Base-by-base conservation (phyloP, 2,888 invertebrate species). In the Elegia similella region DNA sequence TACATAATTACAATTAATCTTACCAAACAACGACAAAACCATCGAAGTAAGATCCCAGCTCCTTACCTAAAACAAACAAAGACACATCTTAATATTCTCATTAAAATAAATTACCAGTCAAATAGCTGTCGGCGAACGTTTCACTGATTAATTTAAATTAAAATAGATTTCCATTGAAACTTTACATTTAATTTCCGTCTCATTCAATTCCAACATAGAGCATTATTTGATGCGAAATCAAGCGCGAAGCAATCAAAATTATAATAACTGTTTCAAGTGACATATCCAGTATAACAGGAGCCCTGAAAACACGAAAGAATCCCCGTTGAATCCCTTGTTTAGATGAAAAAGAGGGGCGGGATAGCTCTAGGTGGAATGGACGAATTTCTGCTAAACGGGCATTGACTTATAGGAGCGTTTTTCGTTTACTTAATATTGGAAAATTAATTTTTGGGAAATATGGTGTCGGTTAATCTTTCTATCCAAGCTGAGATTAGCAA, bases 171-270 rank as follows among this genome's bases (percentile, higher is more conserved):
- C 15, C n/a, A 13, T 55, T 46, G 34, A 47, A 38, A 38, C 34
- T 13, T 15, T 10, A 32, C 75, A 83, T 83, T 86, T 79, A 87
- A 89, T 88, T 87, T 87, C 84, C 85, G 76, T 72, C 65, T 67
- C 68, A 68, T 76, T 76, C 70, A 65, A 55, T 55, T 58, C 29
- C 23, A 59, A 57, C 76, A 78, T 70, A 66, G 72, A 77, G 77
- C 72, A 73, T 78, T 75, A 78, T 66, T 61, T 56, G 57, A 60
- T 59, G 59, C 56, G 63, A 65, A 66, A 65, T 76, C 76, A 75
- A 74, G 71, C 69, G 74, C 68, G 69, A 74, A 72, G 69, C 79
- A 80, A 82, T 86, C 79, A 78, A 81, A 84, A 82, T 85, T 82
- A 83, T 80, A 83, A 84, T 80, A 79, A 78, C 75, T 70, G 76